Conservation (phyloP, 2,797 vertebrate genomes). For the Acipenser transmontanus region DNA sequence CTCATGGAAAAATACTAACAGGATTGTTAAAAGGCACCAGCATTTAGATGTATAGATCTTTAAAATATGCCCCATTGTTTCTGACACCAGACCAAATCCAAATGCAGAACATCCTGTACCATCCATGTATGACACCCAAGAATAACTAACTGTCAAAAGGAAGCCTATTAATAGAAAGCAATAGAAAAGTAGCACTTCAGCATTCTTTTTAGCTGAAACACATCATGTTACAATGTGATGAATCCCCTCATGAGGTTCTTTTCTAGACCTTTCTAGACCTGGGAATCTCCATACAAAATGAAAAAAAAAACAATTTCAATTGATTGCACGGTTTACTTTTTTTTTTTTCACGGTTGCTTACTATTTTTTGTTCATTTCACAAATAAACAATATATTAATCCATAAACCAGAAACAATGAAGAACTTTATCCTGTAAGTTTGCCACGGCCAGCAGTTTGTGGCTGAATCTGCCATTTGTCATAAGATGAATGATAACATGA, state of each 20-base stretch:
- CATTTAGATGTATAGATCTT: no score
- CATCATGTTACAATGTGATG: no score
- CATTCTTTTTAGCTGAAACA: no score
- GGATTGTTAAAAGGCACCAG: no score
- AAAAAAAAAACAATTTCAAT: constrained; percentile 47
- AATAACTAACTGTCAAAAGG: constrained; percentile 48
- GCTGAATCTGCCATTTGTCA: constrained; percentile 77
- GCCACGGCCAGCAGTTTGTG: constrained; percentile 76
- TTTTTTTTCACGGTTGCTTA: constrained; percentile 72
- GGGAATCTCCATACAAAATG: constrained; percentile 57
- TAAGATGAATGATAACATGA: constrained; percentile 79
- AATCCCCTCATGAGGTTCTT: no score
- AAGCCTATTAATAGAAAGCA: constrained; percentile 43
- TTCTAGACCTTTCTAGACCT: constrained; percentile 31
- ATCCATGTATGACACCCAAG: constrained; percentile 13
- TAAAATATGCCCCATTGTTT: no score
- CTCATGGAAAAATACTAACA: no score
- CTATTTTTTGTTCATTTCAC: constrained; percentile 76
- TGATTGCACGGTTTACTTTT: constrained; percentile 65
- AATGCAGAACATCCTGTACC: no score
- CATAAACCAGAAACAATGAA: constrained; percentile 80
- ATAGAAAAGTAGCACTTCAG: constrained; percentile 2
- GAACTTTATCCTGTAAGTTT: constrained; percentile 81
- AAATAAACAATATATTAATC: constrained; percentile 81
- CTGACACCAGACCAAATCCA: no score